phyloP scores from a whole-genome alignment of 2,797 vertebrate species.

The Neostethus bicornis region DNA sequence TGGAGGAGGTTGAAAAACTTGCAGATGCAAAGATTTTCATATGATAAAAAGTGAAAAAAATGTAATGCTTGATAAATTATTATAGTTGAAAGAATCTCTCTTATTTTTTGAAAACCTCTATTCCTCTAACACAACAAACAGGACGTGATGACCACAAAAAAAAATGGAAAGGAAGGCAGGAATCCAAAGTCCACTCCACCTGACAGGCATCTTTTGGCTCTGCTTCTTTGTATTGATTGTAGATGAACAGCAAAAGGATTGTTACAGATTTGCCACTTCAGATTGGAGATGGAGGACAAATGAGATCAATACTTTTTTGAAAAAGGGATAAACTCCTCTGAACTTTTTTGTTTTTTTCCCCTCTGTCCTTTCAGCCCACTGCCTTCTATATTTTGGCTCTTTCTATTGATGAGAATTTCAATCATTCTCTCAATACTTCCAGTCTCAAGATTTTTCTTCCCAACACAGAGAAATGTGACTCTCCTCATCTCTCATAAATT shows the following conservation, averaged over 20 bases:
- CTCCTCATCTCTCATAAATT: no score
- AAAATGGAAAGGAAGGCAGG: conserved; percentile 12
- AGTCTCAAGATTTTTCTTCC: background rate
- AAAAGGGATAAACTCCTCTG: conserved; percentile 12
- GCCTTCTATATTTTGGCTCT: background rate
- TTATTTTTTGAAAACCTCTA: conserved; percentile 26
- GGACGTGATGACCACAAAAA: conserved; percentile 52
- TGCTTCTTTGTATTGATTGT: conserved; percentile 31
- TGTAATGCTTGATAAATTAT: conserved; percentile 35
- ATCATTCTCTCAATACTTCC: background rate
- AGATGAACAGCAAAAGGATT: conserved; percentile 32
- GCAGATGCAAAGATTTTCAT: conserved; percentile 20
- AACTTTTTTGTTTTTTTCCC: background rate
- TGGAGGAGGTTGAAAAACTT: conserved; percentile 8
- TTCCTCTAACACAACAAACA: conserved; percentile 38
- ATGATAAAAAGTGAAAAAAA: conserved; percentile 43
- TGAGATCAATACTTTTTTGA: conserved; percentile 12
- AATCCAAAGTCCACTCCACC: conserved; percentile 27
- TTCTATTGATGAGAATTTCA: conserved; percentile 7
- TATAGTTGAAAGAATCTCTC: conserved; percentile 25
- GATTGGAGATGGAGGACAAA: conserved; percentile 22
- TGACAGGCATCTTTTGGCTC: conserved; percentile 29
- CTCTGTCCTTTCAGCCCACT: background rate
- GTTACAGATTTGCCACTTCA: conserved; percentile 39
- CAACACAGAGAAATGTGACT: no score